Evolutionary conservation across 2,888 invertebrate species (phyloP), one percentile per base, ranked within the genome.

Genomic region (Sinodicranocentrus sp.): DNA sequence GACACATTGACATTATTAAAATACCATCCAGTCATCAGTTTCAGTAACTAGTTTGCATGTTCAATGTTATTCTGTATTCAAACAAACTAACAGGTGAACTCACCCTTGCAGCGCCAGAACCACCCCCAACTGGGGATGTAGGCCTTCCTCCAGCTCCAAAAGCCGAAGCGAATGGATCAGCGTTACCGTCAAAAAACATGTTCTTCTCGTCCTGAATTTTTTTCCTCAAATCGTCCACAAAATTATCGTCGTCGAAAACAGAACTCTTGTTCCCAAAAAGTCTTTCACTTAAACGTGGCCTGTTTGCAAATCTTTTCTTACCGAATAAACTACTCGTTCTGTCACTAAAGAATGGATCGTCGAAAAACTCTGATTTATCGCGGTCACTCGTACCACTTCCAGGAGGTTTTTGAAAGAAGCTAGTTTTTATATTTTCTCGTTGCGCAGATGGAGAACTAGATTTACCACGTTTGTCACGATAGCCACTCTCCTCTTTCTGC

Each of bases 161-260:
- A 13, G 82, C 75, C 0, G 80, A 70, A 1, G 80, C 75, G 65
- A 85, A 87, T 19, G 79, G 68, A 76, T 83, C 83, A n/a, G 70
- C 48, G 13, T 63, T 59, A n/a, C 85, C 84, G 68, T 82, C 85
- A 52, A 84, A 84, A 59, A 86, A 87, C 85, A 86, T 86, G 80
- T 85, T 86, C 73, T 67, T 84, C 23, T 85, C 87, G 26, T 85
- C 82, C 2, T 87, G 79, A 39, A 87, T 68, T 57, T 76, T 79
- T 52, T 84, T 87, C 65, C 82, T 79, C 48, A 86, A 79, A 59
- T 87, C 87, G 54, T 86, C 72, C 6, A 85, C 82, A 78, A 85
- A 86, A 13, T 65, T 63, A 48, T 84, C 82, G 48, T 80, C 77
- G 26, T 82, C 82, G 44, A 82, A 82, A 39, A 82, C 82, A 0